Base-by-base conservation (phyloP, 1,140 invertebrate genomes). In the Probaryconus sp. region DNA sequence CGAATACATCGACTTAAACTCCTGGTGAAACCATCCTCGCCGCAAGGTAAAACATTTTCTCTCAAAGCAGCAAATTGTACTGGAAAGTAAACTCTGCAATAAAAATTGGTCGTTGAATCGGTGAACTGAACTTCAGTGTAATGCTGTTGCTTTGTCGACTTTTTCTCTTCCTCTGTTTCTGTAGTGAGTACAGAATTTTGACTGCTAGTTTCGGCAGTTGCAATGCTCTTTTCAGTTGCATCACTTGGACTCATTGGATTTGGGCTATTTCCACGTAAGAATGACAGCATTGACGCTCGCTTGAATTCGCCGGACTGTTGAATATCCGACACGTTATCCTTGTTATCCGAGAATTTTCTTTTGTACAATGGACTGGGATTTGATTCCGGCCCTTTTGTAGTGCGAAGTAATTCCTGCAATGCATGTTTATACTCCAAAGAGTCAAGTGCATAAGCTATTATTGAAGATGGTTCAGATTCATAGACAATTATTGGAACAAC, bases 1-100 rank as follows among this genome's bases (percentile, higher is more conserved):
- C 93, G 92, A 13, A 96, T 91, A 83, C 97, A 99, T 48, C 94
- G 89, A 24, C 95, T 92, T 21, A 99, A 87, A 16, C 97, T 99
- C 4, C 97, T 89, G 1, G 94, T 92, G 77, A 92, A 94, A 0
- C 90, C 90, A 14, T 93, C 92, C 76, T 95, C 93, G 1, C 93
- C 93, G 28, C 88, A 89, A n/a, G 91, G 90, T 50, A 95, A 88
- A 18, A 96, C 89, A 9, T 90, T 83, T 61, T 91, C 89, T 35
- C 97, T 89, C 17, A 98, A 85, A 42, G 91, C 88, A 33, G 93
- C 90, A 85, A 98, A 98, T 74, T 96, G 92, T 51, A 95, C 94
- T 11, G 96, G 95, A 88, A 94, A 96, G 79, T 93, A 95, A 11
- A 97, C 90, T 72, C 93, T 90, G 70, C 96, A 97, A 79, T 93